Evolutionary conservation across 2,888 invertebrate genomes (phyloP).

Genomic region (Acrocyrtus sp.): DNA sequence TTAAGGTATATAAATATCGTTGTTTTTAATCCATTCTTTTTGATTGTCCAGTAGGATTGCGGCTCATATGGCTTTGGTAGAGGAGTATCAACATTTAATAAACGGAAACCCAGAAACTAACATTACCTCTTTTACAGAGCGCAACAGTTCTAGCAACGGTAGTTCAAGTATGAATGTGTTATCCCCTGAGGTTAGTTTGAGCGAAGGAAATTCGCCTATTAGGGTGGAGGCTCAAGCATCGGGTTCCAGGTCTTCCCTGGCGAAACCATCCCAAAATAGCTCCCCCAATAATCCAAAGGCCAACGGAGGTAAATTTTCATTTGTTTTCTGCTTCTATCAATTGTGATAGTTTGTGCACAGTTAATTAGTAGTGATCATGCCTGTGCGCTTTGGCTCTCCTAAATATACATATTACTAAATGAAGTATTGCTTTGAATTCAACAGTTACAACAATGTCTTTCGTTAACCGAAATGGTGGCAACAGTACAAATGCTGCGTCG

Average conservation of each 20-base stretch:
- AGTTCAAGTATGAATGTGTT: constrained; percentile 62
- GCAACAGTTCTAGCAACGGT: constrained; percentile 59
- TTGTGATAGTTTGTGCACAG: not conserved
- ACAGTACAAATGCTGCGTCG: constrained; percentile 44
- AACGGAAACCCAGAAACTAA: constrained; percentile 63
- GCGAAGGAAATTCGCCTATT: constrained; percentile 63
- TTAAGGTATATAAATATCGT: no score
- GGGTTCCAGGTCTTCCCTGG: constrained; percentile 51
- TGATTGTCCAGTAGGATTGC: constrained; percentile 55
- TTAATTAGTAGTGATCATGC: not conserved
- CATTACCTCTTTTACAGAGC: constrained; percentile 57
- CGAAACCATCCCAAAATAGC: constrained; percentile 46
- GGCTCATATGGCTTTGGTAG: constrained; percentile 62
- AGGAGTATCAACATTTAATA: constrained; percentile 63
- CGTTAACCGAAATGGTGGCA: constrained; percentile 51
- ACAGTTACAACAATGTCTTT: constrained; percentile 31
- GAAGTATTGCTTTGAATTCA: not conserved
- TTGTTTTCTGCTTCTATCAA: not conserved
- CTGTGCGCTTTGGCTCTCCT: not conserved
- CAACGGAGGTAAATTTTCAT: constrained; percentile 33
- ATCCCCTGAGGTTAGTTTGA: constrained; percentile 63
- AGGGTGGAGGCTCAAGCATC: constrained; percentile 59
- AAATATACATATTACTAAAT: not conserved
- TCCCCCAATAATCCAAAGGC: constrained; percentile 41
- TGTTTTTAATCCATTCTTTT: no score